Conservation (phyloP, 2,888 invertebrate species). For the Stenodema calcarata region DNA sequence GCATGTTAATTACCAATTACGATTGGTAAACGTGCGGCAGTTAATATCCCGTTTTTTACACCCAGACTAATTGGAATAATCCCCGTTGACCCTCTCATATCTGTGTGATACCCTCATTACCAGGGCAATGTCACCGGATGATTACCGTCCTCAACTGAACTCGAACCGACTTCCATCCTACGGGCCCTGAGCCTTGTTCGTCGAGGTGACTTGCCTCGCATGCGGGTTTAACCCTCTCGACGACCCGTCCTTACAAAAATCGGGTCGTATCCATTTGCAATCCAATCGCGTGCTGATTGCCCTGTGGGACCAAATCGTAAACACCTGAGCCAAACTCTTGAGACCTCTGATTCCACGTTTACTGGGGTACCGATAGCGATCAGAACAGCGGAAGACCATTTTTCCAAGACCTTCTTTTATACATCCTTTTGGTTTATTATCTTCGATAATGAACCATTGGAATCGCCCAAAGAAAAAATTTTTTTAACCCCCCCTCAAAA, state of each 20-base stretch:
- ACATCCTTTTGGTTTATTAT: too few relatives aligned
- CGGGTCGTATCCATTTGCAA: background rate
- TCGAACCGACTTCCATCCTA: background rate
- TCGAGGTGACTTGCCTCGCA: background rate
- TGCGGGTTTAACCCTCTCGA: background rate
- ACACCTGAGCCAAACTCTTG: too few relatives aligned
- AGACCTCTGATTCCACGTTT: too few relatives aligned
- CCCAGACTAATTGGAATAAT: background rate
- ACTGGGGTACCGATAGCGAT: too few relatives aligned
- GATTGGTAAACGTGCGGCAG: too few relatives aligned
- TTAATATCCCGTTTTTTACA: background rate
- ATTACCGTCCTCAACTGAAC: background rate
- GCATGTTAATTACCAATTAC: too few relatives aligned
- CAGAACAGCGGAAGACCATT: too few relatives aligned
- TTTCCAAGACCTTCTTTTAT: too few relatives aligned
- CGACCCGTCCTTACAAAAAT: background rate
- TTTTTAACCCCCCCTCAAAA: too few relatives aligned
- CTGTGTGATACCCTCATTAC: background rate
- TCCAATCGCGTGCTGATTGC: background rate
- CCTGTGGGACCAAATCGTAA: too few relatives aligned
- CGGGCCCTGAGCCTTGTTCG: background rate
- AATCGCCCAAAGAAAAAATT: too few relatives aligned
- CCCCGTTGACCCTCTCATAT: background rate
- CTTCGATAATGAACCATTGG: too few relatives aligned
- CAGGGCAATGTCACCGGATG: background rate